A percentile compares a stretch with the other conserved stretches of the same genome.
Evolutionary conservation across 53 echinoderm and acorn worm genomes (phyloP).

Genomic region (Actinopyga echinites): DNA sequence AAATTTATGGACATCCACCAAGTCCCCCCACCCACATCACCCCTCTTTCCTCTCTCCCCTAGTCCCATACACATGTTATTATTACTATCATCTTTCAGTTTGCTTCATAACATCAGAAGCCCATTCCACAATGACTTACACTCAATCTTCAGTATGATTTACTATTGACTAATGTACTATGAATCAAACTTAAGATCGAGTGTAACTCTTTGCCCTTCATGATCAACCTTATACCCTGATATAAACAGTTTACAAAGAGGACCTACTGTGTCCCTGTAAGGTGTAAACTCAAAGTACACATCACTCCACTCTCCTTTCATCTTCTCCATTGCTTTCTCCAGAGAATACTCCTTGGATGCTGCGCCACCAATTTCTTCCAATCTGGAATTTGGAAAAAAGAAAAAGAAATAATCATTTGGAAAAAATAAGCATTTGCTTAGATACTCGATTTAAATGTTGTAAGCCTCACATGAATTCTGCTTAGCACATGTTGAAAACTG

Average conservation of each 20-base stretch:
- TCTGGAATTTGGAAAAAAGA: constrained; percentile 18
- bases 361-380: constrained; percentile 95
- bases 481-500: not conserved
- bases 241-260: not conserved
- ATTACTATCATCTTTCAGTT: too few species aligned
- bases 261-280: constrained; percentile 96
- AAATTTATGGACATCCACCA: too few species aligned
- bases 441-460: not conserved
- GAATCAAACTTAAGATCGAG: too few species aligned
- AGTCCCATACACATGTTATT: too few species aligned
- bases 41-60: too few species aligned
- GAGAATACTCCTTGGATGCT: constrained; percentile 95
- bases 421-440: not conserved
- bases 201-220: not conserved
- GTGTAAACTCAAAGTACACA: constrained; percentile 90
- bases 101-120: too few species aligned
- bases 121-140: too few species aligned
- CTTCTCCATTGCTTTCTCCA: constrained; percentile 99
- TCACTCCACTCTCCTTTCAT: constrained; percentile 98
- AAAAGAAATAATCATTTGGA: not conserved
- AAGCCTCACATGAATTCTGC: not conserved
- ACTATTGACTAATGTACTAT: too few species aligned
- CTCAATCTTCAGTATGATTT: too few species aligned
- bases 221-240: not conserved
- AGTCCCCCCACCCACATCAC: too few species aligned